Percentiles rank a stretch among this genome's conserved stretches.
phyloP scores from a whole-genome alignment of 2,113 vertebrate genomes.

The Leiothrix lutea region DNA sequence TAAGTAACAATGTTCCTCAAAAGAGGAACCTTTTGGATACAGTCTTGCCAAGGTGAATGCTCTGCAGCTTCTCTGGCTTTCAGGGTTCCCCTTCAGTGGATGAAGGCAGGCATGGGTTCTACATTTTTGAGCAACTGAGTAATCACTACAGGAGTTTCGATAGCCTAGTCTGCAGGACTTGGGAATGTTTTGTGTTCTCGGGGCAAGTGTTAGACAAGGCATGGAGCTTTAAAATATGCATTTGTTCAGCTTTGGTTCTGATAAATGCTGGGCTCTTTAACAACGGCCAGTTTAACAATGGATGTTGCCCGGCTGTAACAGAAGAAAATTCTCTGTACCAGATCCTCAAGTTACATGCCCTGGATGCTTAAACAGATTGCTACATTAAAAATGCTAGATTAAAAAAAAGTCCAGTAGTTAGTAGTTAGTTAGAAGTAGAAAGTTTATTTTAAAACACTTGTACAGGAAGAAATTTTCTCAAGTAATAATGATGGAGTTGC shows the following conservation, averaged over 20 bases:
- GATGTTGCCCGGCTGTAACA: not conserved
- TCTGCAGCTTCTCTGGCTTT: not conserved
- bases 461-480: not conserved
- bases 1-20: not conserved
- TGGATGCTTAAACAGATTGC: not conserved
- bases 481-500: not conserved
- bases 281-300: not conserved
- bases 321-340: not conserved
- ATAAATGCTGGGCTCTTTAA: not conserved
- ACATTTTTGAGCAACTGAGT: not conserved
- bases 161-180: not conserved
- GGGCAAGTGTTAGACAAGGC: not conserved
- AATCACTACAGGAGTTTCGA: not conserved
- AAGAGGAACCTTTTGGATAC: not conserved
- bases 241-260: not conserved
- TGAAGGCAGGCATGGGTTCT: not conserved
- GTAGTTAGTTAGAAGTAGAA: too few relatives aligned
- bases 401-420: not conserved
- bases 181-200: not conserved
- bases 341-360: not conserved
- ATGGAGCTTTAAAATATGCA: not conserved
- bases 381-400: not conserved
- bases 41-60: not conserved
- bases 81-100: not conserved
- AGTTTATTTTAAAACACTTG: not conserved